These are phyloP conservation scores for Dolichoris vasculosae DNA, from an alignment of 1,140 invertebrate genomes.

Conservation along the genomic window DNA sequence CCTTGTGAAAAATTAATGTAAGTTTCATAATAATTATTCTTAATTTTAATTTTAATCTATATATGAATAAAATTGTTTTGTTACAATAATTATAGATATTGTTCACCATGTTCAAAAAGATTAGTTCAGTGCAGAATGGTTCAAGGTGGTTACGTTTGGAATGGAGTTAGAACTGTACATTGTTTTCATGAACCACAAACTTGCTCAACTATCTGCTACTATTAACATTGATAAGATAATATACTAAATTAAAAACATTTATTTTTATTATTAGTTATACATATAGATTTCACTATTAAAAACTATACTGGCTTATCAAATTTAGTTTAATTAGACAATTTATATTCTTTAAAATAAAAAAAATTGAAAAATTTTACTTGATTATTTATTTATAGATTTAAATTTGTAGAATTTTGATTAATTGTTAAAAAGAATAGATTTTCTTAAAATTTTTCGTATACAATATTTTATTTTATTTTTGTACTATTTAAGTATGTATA, in stretches of 20 bases:
- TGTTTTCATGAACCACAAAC: not conserved
- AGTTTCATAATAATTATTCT: not conserved
- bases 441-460: too few species aligned
- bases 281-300: too few species aligned
- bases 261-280: too few species aligned
- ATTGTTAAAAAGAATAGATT: too few species aligned
- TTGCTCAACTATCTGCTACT: not conserved
- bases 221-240: not conserved
- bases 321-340: not conserved
- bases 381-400: too few species aligned
- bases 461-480: too few species aligned
- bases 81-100: not conserved
- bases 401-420: too few species aligned
- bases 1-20: not conserved
- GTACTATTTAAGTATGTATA: too few species aligned
- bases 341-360: not conserved
- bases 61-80: not conserved
- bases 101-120: not conserved
- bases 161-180: not conserved
- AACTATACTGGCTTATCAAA: not conserved
- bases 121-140: constrained; percentile 12
- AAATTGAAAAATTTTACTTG: not conserved
- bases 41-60: not conserved
- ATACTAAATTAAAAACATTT: too few species aligned
- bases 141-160: constrained; percentile 14